Conservation (phyloP, 2,113 vertebrate species). For the Oncorhynchus mykiss region DNA sequence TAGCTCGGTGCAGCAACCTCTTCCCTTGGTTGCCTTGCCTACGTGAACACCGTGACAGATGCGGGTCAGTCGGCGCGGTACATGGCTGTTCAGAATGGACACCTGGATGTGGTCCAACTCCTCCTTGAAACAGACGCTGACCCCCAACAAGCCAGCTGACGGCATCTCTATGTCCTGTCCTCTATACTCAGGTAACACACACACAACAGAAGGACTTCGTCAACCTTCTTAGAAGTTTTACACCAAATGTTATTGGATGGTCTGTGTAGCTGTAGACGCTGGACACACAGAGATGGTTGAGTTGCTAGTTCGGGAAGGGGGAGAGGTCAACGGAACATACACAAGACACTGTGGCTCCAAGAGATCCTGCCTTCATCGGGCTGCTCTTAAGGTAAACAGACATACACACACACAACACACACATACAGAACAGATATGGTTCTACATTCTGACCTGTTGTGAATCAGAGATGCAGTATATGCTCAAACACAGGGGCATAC, state of each 20-base stretch:
- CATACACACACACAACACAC: too few species aligned
- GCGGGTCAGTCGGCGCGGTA: slow-evolving; percentile 83
- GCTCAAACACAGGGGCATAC: slow-evolving; percentile 54
- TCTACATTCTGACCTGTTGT: slow-evolving; percentile 2
- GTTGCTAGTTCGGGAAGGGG: slow-evolving; percentile 77
- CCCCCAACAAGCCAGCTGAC: slow-evolving; percentile 80
- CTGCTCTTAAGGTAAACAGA: slow-evolving; percentile 67
- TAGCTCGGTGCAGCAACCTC: slow-evolving; percentile 59
- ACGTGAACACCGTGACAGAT: slow-evolving; percentile 80
- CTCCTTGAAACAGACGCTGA: slow-evolving; percentile 81
- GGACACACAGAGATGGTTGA: slow-evolving; percentile 71
- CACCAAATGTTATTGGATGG: too few species aligned
- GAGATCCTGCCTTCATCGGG: slow-evolving; percentile 93
- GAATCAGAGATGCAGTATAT: slow-evolving; percentile 51
- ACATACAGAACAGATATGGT: slow-evolving; percentile 40
- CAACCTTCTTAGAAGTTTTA: too few species aligned
- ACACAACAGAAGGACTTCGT: not conserved
- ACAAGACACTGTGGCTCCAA: slow-evolving; percentile 73
- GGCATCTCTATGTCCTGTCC: slow-evolving; percentile 71
- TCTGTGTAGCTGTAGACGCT: slow-evolving; percentile 76
- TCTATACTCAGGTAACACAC: slow-evolving; percentile 82
- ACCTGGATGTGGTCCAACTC: slow-evolving; percentile 65
- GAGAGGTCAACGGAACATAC: slow-evolving; percentile 80
- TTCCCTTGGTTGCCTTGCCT: slow-evolving; percentile 38
- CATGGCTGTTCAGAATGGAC: slow-evolving; percentile 81